Base-by-base conservation (phyloP, 2,113 vertebrate species). In the Mesocricetus auratus region DNA sequence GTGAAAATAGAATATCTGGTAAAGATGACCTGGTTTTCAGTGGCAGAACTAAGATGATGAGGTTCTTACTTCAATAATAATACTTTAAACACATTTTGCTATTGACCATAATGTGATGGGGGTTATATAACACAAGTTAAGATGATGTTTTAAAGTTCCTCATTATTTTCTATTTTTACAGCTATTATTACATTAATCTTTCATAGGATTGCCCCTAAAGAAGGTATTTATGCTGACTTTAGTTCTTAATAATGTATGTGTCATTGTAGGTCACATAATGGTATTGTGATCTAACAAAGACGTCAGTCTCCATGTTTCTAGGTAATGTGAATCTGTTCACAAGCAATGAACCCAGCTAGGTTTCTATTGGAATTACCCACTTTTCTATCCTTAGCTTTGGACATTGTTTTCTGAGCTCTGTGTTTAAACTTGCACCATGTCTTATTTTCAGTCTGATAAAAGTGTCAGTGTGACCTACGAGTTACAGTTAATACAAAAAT, bases 331-430 rank as follows among this genome's bases (percentile, higher is more conserved):
- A 64, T 88, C 9, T 90, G 12, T 53, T 92, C 64, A 58, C 2
- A 92, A 64, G n/a, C 17, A 75, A 36, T n/a, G 2, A 90, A 78
- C 17, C 50, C 24, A 86, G 33, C 13, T 58, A 33, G 7, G 10
- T n/a, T 8, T 6, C 36, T 74, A 47, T 73, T 29, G 5, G 78
- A 93, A 77, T 9, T 6, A 85, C 9, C 0, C 22, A 8, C 68
- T n/a, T 36, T 19, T 0, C 5, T 1, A 26, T 0, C 2, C 6
- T 7, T 36, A 56, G 4, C 42, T 83, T 68, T 10, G 2, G 42
- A 7, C 7, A 36, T 71, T 9, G 45, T 3, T 39, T 81, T 53
- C 60, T 50, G 75, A 81, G 13, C 3, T 79, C 42, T 88, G 2
- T 9, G 33, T 81, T 94, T 90, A 56, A n/a, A 15, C 0, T 47